Base-by-base conservation (phyloP, 2,888 invertebrate species). In the Pimpla rufipes region DNA sequence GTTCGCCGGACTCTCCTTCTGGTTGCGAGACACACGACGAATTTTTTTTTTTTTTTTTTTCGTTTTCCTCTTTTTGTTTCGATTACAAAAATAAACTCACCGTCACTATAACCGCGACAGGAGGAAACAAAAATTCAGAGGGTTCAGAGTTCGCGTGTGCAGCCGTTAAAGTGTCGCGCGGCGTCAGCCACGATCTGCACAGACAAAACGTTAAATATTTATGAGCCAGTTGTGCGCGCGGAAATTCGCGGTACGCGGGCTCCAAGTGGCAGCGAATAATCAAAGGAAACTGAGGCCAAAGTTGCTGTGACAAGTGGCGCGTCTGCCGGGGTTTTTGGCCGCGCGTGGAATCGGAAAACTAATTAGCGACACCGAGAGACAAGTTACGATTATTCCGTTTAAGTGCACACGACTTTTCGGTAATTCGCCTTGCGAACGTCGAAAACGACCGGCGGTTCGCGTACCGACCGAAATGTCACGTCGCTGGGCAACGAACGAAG, bases 171-270 rank as follows among this genome's bases (percentile, higher is more conserved):
- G 35, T 47, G 75, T 70, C 68, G 62, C n/a, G 62, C 18, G 5
- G 42, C 16, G 40, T 73, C 45, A 35, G n/a, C 1, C 37, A 55
- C 18, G n/a, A 21, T 66, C 52, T 62, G 35, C 18, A 37, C 55
- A 67, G 35, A 80, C 47, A 50, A 67, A 79, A 67, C 29, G 57
- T 59, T 75, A 42, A 76, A 81, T 45, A 70, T 81, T 76, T 76
- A 59, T 29, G 42, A 76, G 70, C 16, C 35, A 13, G 40, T 71
- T 67, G 47, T 68, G 45, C 13, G 47, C 59, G 45, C 13, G 16
- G n/a, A 50, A 29, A 45, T 23, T 11, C 47, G 62, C 7, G 6
- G 2, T 37, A 37, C 13, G 10, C 11, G 4, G 4, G 7, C 16
- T 13, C 18, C 23, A 47, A 45, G 42, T 21, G 11, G 13, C 21